Evolutionary conservation across 2,113 vertebrate genomes (phyloP).

Genomic region (Elgaria multicarinata): DNA sequence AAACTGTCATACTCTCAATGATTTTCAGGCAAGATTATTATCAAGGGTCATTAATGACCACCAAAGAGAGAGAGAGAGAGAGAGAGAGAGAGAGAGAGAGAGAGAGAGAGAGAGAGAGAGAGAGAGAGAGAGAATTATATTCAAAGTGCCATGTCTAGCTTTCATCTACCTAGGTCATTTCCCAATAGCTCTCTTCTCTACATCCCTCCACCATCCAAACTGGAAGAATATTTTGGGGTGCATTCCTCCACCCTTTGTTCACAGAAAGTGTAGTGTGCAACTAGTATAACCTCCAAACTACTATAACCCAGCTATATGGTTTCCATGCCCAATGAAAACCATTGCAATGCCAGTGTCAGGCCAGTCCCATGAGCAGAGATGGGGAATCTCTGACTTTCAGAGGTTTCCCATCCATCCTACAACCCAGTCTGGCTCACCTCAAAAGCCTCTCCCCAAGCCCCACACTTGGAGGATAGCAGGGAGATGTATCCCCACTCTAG

Average conservation of each 20-base stretch:
- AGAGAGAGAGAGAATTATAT: not conserved
- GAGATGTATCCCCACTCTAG: too few species aligned
- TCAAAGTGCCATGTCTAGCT: not conserved
- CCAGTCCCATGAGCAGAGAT: too few species aligned
- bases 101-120: not conserved
- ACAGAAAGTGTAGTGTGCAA: not conserved
- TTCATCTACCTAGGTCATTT: not conserved
- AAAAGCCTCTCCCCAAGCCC: too few species aligned
- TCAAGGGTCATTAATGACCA: not conserved
- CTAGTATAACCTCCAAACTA: not conserved
- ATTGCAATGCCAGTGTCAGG: too few species aligned
- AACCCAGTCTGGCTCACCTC: too few species aligned
- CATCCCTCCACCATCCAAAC: not conserved
- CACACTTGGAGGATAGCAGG: too few species aligned
- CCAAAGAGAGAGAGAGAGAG: not conserved
- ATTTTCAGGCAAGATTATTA: slow-evolving; percentile 10
- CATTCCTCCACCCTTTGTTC: not conserved
- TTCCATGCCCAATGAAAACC: not conserved
- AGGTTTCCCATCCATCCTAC: too few species aligned
- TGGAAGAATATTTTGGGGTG: not conserved
- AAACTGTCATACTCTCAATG: slow-evolving; percentile 26
- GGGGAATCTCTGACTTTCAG: too few species aligned
- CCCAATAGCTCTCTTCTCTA: not conserved
- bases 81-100: not conserved
- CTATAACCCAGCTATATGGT: not conserved